Conservation (phyloP, 1,140 invertebrate species). For the Bombus picipes region DNA sequence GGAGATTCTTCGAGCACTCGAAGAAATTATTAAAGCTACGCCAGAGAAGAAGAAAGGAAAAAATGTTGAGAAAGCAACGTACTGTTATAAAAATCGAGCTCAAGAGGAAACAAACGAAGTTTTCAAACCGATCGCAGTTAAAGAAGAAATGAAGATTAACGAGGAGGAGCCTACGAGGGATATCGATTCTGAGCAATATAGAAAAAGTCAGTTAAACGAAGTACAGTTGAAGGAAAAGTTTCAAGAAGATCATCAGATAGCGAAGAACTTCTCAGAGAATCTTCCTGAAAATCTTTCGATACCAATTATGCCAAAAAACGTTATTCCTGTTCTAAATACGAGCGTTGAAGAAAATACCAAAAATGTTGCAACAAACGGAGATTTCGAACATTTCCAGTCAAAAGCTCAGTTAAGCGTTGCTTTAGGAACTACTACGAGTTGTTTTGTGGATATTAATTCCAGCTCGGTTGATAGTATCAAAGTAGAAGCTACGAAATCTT, state of each 20-base stretch:
- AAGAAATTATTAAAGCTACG: background rate
- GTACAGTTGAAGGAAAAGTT: background rate
- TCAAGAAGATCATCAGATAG: background rate
- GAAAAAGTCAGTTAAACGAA: background rate
- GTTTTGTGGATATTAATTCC: background rate
- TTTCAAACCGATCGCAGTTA: background rate
- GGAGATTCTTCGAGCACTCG: background rate
- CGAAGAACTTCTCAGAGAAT: too few relatives aligned
- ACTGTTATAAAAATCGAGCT: background rate
- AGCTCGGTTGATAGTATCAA: background rate
- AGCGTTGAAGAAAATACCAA: background rate
- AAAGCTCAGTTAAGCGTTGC: background rate
- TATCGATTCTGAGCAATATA: background rate
- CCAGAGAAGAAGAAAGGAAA: background rate
- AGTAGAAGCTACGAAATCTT: background rate
- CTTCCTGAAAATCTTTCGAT: background rate
- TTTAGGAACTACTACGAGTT: background rate
- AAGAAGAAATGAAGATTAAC: background rate
- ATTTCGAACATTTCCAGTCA: background rate
- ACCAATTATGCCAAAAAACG: background rate
- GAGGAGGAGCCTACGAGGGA: constrained; percentile 37
- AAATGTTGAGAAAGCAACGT: background rate
- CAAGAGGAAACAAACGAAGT: background rate
- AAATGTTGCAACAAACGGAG: background rate
- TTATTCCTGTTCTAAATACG: background rate